Evolutionary conservation across 2,797 vertebrate species (phyloP).

Genomic region (Eulemur albifrons): DNA sequence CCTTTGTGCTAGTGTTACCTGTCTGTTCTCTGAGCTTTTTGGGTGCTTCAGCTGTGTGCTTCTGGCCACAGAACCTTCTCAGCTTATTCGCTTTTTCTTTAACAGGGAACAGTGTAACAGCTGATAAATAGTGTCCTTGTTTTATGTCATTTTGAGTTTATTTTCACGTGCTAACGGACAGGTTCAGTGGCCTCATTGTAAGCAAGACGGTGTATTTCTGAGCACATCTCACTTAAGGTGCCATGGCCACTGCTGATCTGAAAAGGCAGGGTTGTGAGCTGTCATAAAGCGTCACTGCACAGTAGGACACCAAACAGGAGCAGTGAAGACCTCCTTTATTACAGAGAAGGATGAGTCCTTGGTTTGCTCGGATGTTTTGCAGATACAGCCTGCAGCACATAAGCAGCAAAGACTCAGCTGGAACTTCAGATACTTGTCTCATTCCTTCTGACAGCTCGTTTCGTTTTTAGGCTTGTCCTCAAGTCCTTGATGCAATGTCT

Average conservation of each 20-base stretch:
- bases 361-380: neutral
- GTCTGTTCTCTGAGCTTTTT: neutral
- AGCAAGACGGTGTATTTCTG: neutral
- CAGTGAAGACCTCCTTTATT: neutral
- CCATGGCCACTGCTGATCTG: fast-evolving
- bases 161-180: neutral
- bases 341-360: neutral
- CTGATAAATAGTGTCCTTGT: neutral
- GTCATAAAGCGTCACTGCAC: fast-evolving
- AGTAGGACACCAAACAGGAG: neutral
- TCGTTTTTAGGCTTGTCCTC: neutral
- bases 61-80: neutral
- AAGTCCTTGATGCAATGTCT: neutral
- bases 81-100: neutral
- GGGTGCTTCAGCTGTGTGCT: neutral
- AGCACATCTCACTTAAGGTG: neutral
- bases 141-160: neutral
- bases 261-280: neutral
- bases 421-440: neutral
- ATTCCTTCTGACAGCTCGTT: neutral
- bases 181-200: neutral
- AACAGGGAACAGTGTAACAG: neutral
- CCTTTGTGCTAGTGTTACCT: neutral
- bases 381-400: neutral
- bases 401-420: neutral